Percentiles rank a stretch among this genome's conserved stretches.
These are phyloP conservation scores for Drosophila mayaguana DNA, from an alignment of 2,888 invertebrate genomes.

Conservation along the genomic window DNA sequence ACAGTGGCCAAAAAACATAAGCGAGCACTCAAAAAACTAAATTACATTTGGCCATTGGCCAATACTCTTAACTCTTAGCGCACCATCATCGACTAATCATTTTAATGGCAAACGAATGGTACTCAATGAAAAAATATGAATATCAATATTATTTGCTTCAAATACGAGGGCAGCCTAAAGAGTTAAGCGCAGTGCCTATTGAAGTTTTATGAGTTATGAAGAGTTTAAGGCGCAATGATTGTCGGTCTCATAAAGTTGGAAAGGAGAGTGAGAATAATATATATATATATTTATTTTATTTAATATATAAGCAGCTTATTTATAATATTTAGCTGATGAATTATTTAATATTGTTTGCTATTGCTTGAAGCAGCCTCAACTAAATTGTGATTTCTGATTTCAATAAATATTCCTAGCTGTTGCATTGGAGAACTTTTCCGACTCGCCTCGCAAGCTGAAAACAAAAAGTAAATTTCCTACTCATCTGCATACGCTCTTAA, in stretches of 20 bases:
- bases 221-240: too few species aligned
- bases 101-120: slow-evolving; percentile 10
- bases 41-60: slow-evolving; percentile 37
- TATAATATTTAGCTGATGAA: too few species aligned
- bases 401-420: neutral
- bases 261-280: too few species aligned
- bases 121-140: slow-evolving; percentile 15
- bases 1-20: slow-evolving; percentile 22
- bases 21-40: slow-evolving; percentile 22
- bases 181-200: neutral
- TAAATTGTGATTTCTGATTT: too few species aligned
- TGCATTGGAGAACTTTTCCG: neutral
- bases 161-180: neutral
- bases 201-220: too few species aligned
- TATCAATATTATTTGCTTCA: neutral
- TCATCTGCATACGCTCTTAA: neutral
- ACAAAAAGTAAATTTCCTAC: neutral
- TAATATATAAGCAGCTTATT: too few species aligned
- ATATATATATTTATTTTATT: too few species aligned
- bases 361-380: too few species aligned
- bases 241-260: too few species aligned
- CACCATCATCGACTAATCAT: slow-evolving; percentile 25
- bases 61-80: slow-evolving; percentile 14
- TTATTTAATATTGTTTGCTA: too few species aligned
- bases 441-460: neutral